A percentile compares a stretch with the other conserved stretches of the same genome.
phyloP scores from a whole-genome alignment of 2,113 vertebrate species.

The Pygoscelis antarcticus region DNA sequence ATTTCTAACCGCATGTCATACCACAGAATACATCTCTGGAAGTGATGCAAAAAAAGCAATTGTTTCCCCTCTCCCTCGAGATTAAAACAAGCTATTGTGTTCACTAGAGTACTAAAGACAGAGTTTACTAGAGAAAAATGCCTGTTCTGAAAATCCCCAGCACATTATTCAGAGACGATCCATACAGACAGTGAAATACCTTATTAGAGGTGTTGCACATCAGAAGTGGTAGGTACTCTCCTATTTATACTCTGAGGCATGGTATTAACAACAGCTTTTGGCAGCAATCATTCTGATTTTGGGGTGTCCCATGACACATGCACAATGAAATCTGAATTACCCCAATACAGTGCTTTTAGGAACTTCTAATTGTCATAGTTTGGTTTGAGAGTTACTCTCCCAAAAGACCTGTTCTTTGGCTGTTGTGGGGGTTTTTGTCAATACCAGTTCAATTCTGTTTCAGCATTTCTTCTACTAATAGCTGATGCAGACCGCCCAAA shows the following conservation, averaged over 20 bases:
- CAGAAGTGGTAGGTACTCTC: not conserved
- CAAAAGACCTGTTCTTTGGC: not conserved
- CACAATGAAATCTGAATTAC: not conserved
- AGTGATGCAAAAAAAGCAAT: not conserved
- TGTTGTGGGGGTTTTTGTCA: not conserved
- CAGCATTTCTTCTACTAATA: not conserved
- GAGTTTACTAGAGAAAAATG: not conserved
- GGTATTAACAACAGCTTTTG: not conserved
- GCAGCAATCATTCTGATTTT: not conserved
- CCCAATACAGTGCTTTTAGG: not conserved
- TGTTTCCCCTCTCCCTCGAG: not conserved
- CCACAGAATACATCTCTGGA: not conserved
- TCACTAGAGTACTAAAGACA: not conserved
- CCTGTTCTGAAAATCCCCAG: not conserved
- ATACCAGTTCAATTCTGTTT: not conserved
- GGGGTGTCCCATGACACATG: not conserved
- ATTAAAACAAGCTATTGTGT: not conserved
- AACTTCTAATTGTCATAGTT: not conserved
- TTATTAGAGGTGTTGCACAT: not conserved
- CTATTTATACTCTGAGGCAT: not conserved
- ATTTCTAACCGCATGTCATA: not conserved
- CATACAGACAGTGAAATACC: not conserved
- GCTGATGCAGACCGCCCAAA: not conserved
- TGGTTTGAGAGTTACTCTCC: not conserved
- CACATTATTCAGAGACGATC: accelerated